Evolutionary conservation across 2,797 vertebrate genomes (phyloP).

Genomic region (Pseudopleuronectes americanus): DNA sequence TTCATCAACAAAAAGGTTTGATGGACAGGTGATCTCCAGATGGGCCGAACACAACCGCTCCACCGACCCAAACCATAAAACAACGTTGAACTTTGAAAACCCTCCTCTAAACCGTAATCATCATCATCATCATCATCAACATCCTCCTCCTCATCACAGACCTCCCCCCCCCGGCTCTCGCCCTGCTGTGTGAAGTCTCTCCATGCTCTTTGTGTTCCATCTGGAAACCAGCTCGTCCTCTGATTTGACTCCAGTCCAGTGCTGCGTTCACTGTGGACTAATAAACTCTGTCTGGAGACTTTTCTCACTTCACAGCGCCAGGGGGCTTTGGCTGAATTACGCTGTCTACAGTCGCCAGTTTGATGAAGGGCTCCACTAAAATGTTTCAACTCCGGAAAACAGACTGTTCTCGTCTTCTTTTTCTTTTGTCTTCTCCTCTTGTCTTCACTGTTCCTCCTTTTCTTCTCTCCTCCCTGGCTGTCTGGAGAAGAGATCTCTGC

Average conservation of each 20-base stretch:
- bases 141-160: not conserved
- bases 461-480: slow-evolving; percentile 11
- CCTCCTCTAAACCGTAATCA: slow-evolving; percentile 25
- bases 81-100: slow-evolving; percentile 22
- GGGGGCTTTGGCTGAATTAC: slow-evolving; percentile 48
- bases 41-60: slow-evolving; percentile 6
- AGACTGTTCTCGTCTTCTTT: slow-evolving; percentile 15
- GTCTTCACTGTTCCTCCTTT: slow-evolving; percentile 1
- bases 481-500: slow-evolving; percentile 58
- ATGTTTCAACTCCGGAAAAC: slow-evolving; percentile 32
- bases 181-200: slow-evolving; percentile 44
- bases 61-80: slow-evolving; percentile 31
- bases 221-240: slow-evolving; percentile 64
- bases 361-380: slow-evolving; percentile 38
- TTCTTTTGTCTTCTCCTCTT: slow-evolving; percentile 3
- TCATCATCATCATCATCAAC: slow-evolving; percentile 12
- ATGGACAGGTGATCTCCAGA: slow-evolving; percentile 7
- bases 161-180: slow-evolving; percentile 31
- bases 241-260: slow-evolving; percentile 41
- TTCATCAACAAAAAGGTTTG: too few relatives aligned
- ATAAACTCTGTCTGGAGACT: slow-evolving; percentile 58
- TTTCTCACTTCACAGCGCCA: slow-evolving; percentile 56
- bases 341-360: slow-evolving; percentile 42
- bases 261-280: slow-evolving; percentile 41
- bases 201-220: slow-evolving; percentile 51